Evolutionary conservation across 2,888 invertebrate genomes (phyloP).

Genomic region (Ectemnius lituratus): DNA sequence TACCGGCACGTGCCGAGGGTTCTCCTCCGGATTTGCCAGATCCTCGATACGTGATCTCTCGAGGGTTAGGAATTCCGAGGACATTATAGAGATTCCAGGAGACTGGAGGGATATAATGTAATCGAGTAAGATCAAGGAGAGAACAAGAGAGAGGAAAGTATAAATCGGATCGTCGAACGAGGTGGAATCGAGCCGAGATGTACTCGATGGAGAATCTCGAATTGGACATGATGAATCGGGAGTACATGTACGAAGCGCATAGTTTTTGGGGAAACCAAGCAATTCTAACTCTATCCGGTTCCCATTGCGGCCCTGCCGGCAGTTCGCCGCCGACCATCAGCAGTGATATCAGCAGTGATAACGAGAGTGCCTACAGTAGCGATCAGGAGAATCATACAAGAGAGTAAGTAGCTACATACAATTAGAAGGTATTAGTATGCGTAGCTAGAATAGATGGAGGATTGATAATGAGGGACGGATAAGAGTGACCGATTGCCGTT

Average conservation of each 20-base stretch:
- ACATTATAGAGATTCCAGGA: too few species aligned
- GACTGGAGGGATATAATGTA: not conserved
- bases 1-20: constrained; percentile 51
- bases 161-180: too few species aligned
- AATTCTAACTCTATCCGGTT: constrained; percentile 54
- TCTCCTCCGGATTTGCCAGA: not conserved
- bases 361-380: constrained; percentile 87
- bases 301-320: constrained; percentile 72
- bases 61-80: not conserved
- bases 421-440: not conserved
- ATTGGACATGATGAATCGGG: constrained; percentile 84
- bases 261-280: constrained; percentile 77
- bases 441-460: not conserved
- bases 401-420: constrained; percentile 79
- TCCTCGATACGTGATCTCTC: not conserved
- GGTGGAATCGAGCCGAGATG: constrained; percentile 72
- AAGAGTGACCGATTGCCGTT: too few species aligned
- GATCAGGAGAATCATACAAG: constrained; percentile 90
- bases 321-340: constrained; percentile 60
- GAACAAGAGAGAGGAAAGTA: too few species aligned
- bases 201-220: constrained; percentile 85
- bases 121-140: not conserved
- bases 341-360: constrained; percentile 82
- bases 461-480: not conserved
- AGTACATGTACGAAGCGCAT: constrained; percentile 81